Percentiles rank a stretch among this genome's conserved stretches.
phyloP scores from a whole-genome alignment of 2,797 vertebrate genomes.

The Eulemur rubriventer region DNA sequence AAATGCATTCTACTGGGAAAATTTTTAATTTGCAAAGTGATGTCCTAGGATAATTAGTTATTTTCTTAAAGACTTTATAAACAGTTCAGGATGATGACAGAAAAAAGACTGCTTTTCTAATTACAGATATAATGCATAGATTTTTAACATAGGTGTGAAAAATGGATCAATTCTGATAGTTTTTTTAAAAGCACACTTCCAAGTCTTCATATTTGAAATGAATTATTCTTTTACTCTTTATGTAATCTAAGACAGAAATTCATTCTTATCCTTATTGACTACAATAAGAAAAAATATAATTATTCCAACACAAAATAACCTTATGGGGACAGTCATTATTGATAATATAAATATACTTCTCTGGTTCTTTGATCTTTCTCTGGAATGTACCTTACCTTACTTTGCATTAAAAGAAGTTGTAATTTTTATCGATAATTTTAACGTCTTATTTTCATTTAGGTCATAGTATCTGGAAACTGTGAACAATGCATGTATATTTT shows the following conservation, averaged over 20 bases:
- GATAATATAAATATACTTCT: not conserved
- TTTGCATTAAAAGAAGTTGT: not conserved
- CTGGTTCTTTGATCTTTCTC: not conserved
- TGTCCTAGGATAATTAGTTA: constrained; percentile 48
- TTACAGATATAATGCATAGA: constrained; percentile 36
- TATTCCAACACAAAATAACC: not conserved
- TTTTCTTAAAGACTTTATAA: constrained; percentile 65
- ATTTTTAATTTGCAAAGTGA: constrained; percentile 63
- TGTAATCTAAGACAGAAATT: not conserved
- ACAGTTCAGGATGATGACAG: not conserved
- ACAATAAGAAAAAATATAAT: not conserved
- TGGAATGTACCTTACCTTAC: not conserved
- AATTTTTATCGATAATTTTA: not conserved
- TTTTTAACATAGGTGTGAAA: constrained; percentile 31
- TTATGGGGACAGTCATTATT: not conserved
- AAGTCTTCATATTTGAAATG: not conserved
- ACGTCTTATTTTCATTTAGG: not conserved
- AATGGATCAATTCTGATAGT: not conserved
- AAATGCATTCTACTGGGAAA: constrained; percentile 50
- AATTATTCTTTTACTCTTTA: not conserved
- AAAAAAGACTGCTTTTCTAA: constrained; percentile 44
- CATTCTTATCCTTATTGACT: not conserved
- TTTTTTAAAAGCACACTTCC: not conserved
- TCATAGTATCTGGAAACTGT: not conserved
- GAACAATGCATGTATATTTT: not conserved